Evolutionary conservation across 2,888 invertebrate genomes (phyloP), one percentile per base, ranked within the genome.

Genomic region (Philereme transversata): DNA sequence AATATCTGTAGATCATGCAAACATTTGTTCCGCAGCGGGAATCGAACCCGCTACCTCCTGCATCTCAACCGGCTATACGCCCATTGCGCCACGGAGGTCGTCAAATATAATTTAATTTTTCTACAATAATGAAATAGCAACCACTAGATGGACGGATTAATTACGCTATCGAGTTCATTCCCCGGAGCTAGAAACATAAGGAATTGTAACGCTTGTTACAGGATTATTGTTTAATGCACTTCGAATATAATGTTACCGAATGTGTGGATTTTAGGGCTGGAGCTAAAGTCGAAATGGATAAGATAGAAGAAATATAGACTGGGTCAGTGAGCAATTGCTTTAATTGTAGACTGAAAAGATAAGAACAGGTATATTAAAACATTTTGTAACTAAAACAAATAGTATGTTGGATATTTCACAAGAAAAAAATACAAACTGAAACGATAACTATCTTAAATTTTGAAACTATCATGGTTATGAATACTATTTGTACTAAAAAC

Each of bases 151-250:
- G 51, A 47, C 47, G 36, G 48, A 43, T 53, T 51, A 44, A 58
- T 57, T 45, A 47, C 34, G 36, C 4, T 52, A 58, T 53, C 46
- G 51, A 51, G 48, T 63, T 54, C 50, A 47, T 48, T 51, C 44
- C 51, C 45, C 10, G 36, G 22, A 58, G 59, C 34, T 47, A 50
- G 47, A 46, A 58, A 51, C 51, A 45, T 36, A 55, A 59, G 38
- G 22, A 3, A 52, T 55, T 49, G 46, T 44, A 43, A 49, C 52
- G 54, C 40, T 22, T 10, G 59, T 50, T 49, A 46, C 56, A 56
- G 50, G 51, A 56, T 61, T 60, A 60, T 62, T 57, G 62, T 57
- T 56, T 51, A 54, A 40, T 63, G 58, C 61, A 69, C 46, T 60
- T 57, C 40, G 41, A 55, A 51, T 65, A 59, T 69, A 52, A 35